Percentiles rank a stretch among this genome's conserved stretches.
phyloP scores from a whole-genome alignment of 2,113 vertebrate species.

The Tupaia chinensis region DNA sequence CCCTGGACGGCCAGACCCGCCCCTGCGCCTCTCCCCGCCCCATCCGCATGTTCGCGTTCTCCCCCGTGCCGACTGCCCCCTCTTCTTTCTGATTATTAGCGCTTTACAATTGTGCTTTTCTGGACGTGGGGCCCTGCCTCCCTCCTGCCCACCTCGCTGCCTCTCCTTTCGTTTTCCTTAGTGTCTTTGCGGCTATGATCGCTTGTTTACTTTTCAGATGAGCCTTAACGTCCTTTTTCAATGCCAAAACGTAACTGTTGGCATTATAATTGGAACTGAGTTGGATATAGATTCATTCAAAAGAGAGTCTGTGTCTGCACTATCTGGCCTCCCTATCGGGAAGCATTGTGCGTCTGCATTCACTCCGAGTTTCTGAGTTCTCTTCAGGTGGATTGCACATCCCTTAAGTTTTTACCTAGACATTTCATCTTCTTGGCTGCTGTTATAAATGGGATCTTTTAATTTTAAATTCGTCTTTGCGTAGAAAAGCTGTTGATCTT shows the following conservation, averaged over 20 bases:
- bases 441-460: conserved; percentile 5
- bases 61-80: background rate
- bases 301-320: background rate
- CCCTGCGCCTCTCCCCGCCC: background rate
- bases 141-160: background rate
- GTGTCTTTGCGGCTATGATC: conserved; percentile 2
- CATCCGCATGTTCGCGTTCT: background rate
- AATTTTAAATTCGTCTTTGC: conserved; percentile 52
- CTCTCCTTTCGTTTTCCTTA: background rate
- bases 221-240: conserved; percentile 37
- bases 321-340: background rate
- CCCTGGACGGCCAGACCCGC: background rate
- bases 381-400: background rate
- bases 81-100: background rate
- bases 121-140: background rate
- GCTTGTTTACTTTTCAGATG: conserved; percentile 35
- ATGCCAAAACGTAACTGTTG: background rate
- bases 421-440: conserved; percentile 28
- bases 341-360: background rate
- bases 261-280: conserved; percentile 5
- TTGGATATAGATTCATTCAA: background rate
- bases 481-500: background rate
- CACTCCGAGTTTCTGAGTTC: background rate
- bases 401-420: background rate
- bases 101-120: background rate